Evolutionary conservation across 2,888 invertebrate species (phyloP).

Genomic region (Terebella lapidaria): DNA sequence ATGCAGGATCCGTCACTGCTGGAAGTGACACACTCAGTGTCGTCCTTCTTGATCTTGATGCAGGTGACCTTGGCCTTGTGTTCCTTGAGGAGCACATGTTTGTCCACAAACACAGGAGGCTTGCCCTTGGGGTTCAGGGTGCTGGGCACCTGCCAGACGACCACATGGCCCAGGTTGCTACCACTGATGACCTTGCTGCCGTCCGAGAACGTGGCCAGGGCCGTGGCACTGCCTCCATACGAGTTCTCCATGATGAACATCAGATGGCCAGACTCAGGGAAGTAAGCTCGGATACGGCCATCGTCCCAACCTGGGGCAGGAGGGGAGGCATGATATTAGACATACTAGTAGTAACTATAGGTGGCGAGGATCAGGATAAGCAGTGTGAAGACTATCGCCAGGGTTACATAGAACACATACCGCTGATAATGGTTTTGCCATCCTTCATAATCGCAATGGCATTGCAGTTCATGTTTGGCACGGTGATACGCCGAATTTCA

Average conservation of each 20-base stretch:
- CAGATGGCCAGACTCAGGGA: slow-evolving; percentile 66
- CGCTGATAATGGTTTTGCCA: slow-evolving; percentile 76
- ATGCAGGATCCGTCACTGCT: slow-evolving; percentile 89
- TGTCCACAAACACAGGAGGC: slow-evolving; percentile 6
- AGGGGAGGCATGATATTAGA: not conserved
- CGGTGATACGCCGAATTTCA: slow-evolving; percentile 76
- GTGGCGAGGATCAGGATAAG: no score
- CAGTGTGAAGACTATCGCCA: no score
- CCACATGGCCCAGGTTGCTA: slow-evolving; percentile 81
- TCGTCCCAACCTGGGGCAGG: slow-evolving; percentile 55
- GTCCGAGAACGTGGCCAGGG: slow-evolving; percentile 69
- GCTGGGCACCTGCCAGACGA: slow-evolving; percentile 39
- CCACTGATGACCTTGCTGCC: slow-evolving; percentile 76
- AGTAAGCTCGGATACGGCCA: slow-evolving; percentile 53
- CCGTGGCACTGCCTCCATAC: slow-evolving; percentile 81
- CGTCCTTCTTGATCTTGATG: slow-evolving; percentile 71
- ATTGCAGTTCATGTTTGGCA: slow-evolving; percentile 83
- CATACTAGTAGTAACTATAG: no score
- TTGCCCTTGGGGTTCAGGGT: not conserved
- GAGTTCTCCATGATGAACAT: slow-evolving; percentile 81
- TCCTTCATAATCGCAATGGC: slow-evolving; percentile 72
- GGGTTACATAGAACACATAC: slow-evolving; percentile 30
- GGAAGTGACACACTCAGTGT: slow-evolving; percentile 80
- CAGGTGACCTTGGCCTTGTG: slow-evolving; percentile 84
- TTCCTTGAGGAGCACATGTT: slow-evolving; percentile 73